phyloP scores from a whole-genome alignment of 1,140 invertebrate genomes.

The Tetragnatha versicolor region DNA sequence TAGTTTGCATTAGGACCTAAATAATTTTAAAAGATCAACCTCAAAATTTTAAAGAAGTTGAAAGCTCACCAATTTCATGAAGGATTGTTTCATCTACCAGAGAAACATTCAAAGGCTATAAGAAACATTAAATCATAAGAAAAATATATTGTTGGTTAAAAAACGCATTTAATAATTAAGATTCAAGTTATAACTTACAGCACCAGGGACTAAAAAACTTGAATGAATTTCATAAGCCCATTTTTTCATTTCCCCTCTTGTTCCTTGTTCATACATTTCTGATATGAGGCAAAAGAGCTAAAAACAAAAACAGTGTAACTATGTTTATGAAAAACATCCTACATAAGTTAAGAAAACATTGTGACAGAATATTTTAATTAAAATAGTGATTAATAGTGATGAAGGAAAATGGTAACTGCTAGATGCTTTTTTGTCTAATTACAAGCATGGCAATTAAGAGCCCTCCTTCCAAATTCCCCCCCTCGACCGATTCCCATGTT shows the following conservation, averaged over 20 bases:
- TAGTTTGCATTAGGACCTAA: neutral
- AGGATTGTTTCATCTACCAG: conserved; percentile 87
- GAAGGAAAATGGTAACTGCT: no score
- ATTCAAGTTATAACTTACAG: conserved; percentile 69
- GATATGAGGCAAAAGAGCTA: conserved; percentile 89
- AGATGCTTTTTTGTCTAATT: no score
- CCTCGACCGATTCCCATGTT: no score
- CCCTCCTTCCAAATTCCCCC: no score
- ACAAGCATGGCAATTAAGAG: no score
- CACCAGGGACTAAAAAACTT: conserved; percentile 89
- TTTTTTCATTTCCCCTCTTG: conserved; percentile 87
- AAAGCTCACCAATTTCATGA: conserved; percentile 74
- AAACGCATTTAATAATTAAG: neutral
- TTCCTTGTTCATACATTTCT: conserved; percentile 83
- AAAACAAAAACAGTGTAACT: conserved; percentile 61
- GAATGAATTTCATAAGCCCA: conserved; percentile 99
- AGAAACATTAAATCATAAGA: neutral
- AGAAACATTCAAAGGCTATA: conserved; percentile 80
- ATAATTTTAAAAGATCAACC: neutral
- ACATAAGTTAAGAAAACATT: no score
- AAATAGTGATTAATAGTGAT: no score
- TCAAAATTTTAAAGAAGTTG: neutral
- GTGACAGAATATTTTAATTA: no score
- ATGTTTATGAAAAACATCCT: neutral
- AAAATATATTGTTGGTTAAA: conserved; percentile 15